These are phyloP conservation scores for Atlantisia rogersi DNA, from an alignment of 2,113 vertebrate species.

Conservation along the genomic window DNA sequence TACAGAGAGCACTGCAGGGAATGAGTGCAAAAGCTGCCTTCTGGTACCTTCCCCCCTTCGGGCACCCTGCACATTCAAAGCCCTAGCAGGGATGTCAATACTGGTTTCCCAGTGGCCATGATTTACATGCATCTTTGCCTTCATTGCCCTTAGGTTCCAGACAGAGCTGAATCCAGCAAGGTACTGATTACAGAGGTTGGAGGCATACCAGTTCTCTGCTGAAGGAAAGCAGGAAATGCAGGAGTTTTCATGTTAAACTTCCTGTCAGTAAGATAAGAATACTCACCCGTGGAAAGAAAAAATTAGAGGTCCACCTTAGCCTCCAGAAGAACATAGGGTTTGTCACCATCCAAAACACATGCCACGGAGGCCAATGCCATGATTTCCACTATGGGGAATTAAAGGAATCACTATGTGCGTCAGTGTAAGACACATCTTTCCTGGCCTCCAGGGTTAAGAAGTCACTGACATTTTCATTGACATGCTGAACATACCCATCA, in stretches of 20 bases:
- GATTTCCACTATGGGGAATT: neutral
- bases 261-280: neutral
- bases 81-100: neutral
- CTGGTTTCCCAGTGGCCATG: neutral
- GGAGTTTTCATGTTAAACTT: neutral
- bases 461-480: neutral
- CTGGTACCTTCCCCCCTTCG: neutral
- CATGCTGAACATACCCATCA: neutral
- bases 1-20: neutral
- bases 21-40: neutral
- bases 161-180: neutral
- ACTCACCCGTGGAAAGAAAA: neutral
- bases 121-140: neutral
- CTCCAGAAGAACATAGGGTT: neutral
- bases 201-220: neutral
- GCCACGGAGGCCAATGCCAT: neutral
- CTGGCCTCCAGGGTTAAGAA: neutral
- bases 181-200: neutral
- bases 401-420: accelerated
- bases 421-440: neutral
- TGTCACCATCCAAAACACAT: neutral
- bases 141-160: neutral
- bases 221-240: neutral
- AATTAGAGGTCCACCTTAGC: neutral
- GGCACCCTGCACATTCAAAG: neutral